A percentile compares a stretch with the other conserved stretches of the same genome.
Conservation (phyloP, 2,113 vertebrate species). For the Antechinus flavipes region DNA sequence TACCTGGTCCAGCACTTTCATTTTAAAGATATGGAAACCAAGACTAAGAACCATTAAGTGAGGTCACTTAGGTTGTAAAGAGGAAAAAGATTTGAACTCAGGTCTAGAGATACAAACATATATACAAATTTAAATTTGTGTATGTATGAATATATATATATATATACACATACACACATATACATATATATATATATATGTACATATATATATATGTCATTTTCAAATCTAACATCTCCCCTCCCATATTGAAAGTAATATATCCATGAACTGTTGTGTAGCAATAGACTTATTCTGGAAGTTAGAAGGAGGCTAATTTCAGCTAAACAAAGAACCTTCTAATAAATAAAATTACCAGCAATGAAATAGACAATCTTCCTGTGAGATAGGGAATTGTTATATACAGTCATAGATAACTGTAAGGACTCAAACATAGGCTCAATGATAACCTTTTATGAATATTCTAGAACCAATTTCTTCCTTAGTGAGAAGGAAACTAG, state of each 20-base stretch:
- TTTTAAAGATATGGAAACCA: not conserved
- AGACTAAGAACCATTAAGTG: not conserved
- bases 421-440: not conserved
- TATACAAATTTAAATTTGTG: no score
- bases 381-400: not conserved
- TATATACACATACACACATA: no score
- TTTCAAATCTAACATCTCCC: not conserved
- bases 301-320: not conserved
- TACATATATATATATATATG: no score
- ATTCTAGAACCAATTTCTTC: not conserved
- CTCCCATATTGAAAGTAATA: not conserved
- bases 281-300: not conserved
- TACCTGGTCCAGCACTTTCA: not conserved
- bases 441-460: not conserved
- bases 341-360: not conserved
- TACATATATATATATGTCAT: no score
- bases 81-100: not conserved
- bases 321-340: not conserved
- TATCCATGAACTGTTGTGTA: not conserved
- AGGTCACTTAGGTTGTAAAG: not conserved
- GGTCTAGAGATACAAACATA: not conserved
- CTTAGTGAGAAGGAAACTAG: not conserved
- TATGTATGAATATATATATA: no score
- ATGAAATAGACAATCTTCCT: not conserved
- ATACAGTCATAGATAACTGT: not conserved